phyloP scores from a whole-genome alignment of 2,888 invertebrate genomes.

The Calameuta pallipes region DNA sequence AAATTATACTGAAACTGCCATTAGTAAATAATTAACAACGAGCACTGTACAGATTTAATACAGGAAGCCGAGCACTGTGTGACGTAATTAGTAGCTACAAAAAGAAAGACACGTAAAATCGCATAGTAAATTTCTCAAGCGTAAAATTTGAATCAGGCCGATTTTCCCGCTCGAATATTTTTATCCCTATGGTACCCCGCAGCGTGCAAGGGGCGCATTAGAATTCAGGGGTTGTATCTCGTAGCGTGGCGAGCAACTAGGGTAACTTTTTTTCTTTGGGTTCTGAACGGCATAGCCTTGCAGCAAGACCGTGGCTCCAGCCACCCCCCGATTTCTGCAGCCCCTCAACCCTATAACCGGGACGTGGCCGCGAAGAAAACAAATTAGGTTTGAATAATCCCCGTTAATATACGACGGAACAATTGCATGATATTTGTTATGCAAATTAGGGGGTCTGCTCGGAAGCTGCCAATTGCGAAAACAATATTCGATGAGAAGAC shows the following conservation, averaged over 20 bases:
- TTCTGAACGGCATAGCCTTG: not conserved
- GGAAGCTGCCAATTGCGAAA: constrained; percentile 20
- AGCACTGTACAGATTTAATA: not conserved
- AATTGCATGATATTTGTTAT: constrained; percentile 21
- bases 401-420: constrained; percentile 19
- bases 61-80: not conserved
- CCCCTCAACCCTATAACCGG: constrained; percentile 1
- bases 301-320: no score
- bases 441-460: constrained; percentile 11
- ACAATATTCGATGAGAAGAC: constrained; percentile 14
- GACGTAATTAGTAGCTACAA: not conserved
- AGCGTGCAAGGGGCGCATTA: not conserved
- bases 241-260: not conserved
- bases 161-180: not conserved
- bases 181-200: not conserved
- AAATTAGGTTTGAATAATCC: constrained; percentile 22
- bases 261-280: not conserved
- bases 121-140: not conserved
- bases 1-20: no score
- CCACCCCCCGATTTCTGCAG: not conserved
- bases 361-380: constrained; percentile 12
- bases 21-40: no score
- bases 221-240: not conserved
- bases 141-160: not conserved
- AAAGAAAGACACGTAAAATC: not conserved